Percentiles rank a stretch among this genome's conserved stretches.
phyloP scores from a whole-genome alignment of 2,888 invertebrate species.

The Oxytorus armatus region DNA sequence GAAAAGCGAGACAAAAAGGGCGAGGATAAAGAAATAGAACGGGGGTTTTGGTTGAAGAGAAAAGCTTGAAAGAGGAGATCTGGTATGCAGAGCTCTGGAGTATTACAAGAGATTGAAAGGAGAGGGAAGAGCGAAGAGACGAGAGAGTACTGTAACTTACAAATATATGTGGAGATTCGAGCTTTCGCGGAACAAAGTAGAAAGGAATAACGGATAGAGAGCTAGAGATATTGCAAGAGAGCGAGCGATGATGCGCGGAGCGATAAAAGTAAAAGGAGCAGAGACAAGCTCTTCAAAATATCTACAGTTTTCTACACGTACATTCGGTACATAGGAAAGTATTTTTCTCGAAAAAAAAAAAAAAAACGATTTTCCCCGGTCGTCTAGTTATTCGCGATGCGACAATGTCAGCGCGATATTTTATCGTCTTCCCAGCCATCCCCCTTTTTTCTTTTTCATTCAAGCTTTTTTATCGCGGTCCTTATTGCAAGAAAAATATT shows the following conservation, averaged over 20 bases:
- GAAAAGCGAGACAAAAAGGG: constrained; percentile 28
- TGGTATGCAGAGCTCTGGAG: constrained; percentile 13
- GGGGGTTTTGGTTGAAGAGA: constrained; percentile 25
- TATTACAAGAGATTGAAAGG: constrained; percentile 16
- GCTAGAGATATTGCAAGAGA: neutral
- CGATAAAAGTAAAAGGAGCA: constrained; percentile 10
- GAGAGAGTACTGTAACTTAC: neutral
- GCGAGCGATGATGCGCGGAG: constrained; percentile 7
- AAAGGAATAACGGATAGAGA: constrained; percentile 28
- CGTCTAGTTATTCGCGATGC: neutral
- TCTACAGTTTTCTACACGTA: constrained; percentile 4
- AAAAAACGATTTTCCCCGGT: neutral
- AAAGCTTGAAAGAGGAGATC: constrained; percentile 31
- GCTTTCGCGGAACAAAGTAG: constrained; percentile 31
- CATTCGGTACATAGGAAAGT: neutral
- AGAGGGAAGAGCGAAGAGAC: constrained; percentile 13
- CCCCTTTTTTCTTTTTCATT: too few species aligned
- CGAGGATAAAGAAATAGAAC: neutral
- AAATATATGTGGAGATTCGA: constrained; percentile 29
- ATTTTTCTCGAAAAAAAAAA: neutral
- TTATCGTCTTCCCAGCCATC: neutral
- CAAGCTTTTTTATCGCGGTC: too few species aligned
- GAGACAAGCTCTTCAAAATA: constrained; percentile 40
- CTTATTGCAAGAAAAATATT: too few species aligned
- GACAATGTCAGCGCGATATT: neutral